Base-by-base conservation (phyloP, 2,113 vertebrate species). In the Myiozetetes cayanensis region DNA sequence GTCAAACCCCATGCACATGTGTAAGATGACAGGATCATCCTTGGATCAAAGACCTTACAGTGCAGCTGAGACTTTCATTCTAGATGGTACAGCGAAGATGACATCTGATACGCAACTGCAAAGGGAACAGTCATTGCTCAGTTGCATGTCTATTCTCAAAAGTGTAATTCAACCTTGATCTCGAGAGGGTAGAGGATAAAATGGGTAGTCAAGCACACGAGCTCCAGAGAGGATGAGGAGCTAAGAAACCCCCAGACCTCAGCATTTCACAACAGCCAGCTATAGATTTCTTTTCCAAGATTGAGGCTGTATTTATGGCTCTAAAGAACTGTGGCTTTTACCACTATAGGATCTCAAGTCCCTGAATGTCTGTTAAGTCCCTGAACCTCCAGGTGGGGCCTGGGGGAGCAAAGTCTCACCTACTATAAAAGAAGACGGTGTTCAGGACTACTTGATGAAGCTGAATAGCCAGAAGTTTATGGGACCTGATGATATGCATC, bases 281-380 rank as follows among this genome's bases (percentile, higher is more conserved):
- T 62, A 9, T 5, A 68, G 74, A 67, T 41, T 75, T 41, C 49
- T 31, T 3, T 6, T 17, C n/a, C 67, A 62, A 58, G 31, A 46
- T 0, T 30, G 33, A 4, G 25, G n/a, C n/a, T 62, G 16, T 22
- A 50, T 0, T 14, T 53, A 31, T 2, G 53, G 13, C 30, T 65
- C 56, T 71, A 14, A 15, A 47, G 30, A 55, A 55, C 47, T 19
- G 27, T n/a, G 27, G 18, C 33, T 84, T 62, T 58, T 35, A 62
- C 77, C 33, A 31, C 9, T 19, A 22, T 0, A 75, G 52, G 27
- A 50, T 74, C 37, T 28, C 27, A 72, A 41, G 21, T 31, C 22
- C 53, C 25, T 59, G 52, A 67, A 67, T 50, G 49, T 49, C 49
- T 49, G 49, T 49, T 23, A 68, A 22, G 49, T 61, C 43, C 21